A percentile compares a stretch with the other conserved stretches of the same genome.
These are phyloP conservation scores for Chiloscyllium punctatum DNA, from an alignment of 2,797 vertebrate species.

Conservation along the genomic window DNA sequence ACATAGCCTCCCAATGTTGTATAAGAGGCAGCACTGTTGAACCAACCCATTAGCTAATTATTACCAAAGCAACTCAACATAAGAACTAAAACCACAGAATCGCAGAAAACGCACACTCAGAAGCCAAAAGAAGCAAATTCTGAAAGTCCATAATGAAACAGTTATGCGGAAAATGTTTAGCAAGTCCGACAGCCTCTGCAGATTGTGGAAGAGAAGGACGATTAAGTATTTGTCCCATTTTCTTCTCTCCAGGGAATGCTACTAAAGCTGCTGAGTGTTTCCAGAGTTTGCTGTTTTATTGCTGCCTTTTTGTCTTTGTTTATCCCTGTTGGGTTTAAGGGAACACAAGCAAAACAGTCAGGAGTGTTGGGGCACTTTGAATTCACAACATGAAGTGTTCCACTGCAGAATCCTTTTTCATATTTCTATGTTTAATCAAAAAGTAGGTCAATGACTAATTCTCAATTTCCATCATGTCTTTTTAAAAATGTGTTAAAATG, in stretches of 20 bases:
- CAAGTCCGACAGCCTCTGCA: background rate
- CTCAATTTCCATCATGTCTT: no score
- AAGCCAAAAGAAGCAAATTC: background rate
- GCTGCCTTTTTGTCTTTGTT: background rate
- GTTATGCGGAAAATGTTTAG: background rate
- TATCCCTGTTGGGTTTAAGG: background rate
- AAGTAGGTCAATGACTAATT: background rate
- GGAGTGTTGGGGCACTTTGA: background rate
- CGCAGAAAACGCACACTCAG: no score
- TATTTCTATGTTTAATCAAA: background rate
- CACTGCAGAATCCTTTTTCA: background rate
- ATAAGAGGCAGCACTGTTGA: background rate
- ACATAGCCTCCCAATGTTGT: background rate
- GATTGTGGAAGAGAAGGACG: background rate
- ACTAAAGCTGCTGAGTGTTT: background rate
- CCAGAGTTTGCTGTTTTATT: background rate
- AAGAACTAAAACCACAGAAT: background rate
- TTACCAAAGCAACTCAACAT: background rate
- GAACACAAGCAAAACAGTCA: background rate
- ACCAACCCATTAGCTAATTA: background rate
- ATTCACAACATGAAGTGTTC: background rate
- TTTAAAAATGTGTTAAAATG: background rate
- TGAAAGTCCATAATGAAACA: background rate
- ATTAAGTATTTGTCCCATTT: background rate
- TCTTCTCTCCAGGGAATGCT: background rate